A percentile compares a stretch with the other conserved stretches of the same genome.
These are phyloP conservation scores for Litocranius walleri DNA, from an alignment of 2,113 vertebrate genomes.

Conservation along the genomic window DNA sequence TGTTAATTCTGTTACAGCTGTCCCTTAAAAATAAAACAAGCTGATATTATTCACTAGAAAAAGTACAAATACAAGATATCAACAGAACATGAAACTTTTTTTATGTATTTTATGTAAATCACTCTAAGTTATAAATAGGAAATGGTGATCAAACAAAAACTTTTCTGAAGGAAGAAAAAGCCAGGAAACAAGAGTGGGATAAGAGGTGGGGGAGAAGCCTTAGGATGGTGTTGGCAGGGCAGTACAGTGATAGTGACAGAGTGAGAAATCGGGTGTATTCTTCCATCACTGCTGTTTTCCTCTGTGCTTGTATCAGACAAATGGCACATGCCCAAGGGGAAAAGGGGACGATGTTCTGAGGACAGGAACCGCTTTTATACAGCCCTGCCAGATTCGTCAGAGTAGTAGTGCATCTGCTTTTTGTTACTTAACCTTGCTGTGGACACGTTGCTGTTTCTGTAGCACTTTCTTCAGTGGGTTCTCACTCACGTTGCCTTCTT, in stretches of 20 bases:
- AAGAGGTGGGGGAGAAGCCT: neutral
- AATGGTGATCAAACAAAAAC: slow-evolving; percentile 11
- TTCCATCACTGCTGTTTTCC: neutral
- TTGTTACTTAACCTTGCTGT: slow-evolving; percentile 13
- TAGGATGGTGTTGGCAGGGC: neutral
- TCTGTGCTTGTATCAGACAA: slow-evolving; percentile 9
- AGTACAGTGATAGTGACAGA: neutral
- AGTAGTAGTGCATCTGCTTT: neutral
- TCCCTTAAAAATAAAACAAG: neutral
- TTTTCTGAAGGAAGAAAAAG: slow-evolving; percentile 21
- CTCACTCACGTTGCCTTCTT: neutral
- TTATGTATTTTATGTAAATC: neutral
- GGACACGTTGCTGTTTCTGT: neutral
- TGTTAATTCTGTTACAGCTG: slow-evolving; percentile 16
- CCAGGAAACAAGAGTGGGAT: neutral
- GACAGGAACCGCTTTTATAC: neutral
- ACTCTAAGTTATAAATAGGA: slow-evolving; percentile 16
- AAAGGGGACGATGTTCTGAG: neutral
- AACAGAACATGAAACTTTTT: neutral
- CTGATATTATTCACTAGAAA: neutral
- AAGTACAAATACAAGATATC: neutral
- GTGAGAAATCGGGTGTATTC: neutral
- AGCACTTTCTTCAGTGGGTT: neutral
- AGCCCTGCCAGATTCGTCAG: slow-evolving; percentile 5
- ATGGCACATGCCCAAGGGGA: neutral